These are phyloP conservation scores for Lerista edwardsae DNA, from an alignment of 2,797 vertebrate species.

Conservation along the genomic window DNA sequence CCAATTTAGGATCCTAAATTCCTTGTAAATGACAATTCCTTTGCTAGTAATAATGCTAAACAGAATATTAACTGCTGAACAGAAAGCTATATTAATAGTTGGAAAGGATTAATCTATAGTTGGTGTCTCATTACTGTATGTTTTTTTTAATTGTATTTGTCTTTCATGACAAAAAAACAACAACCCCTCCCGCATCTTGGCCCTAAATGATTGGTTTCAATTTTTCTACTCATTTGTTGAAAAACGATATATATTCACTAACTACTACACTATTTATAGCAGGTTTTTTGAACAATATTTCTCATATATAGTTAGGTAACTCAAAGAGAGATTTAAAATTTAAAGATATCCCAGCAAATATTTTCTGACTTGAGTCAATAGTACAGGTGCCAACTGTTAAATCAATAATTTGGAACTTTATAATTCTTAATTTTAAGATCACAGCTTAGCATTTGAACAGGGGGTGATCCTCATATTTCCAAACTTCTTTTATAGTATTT, in stretches of 20 bases:
- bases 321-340: slow-evolving; percentile 34
- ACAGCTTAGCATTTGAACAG: not conserved
- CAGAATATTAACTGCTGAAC: slow-evolving; percentile 56
- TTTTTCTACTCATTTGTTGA: slow-evolving; percentile 44
- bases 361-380: not conserved
- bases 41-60: slow-evolving; percentile 65
- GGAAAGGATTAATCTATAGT: slow-evolving; percentile 60
- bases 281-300: slow-evolving; percentile 39
- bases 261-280: too few species aligned
- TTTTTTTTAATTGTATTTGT: slow-evolving; percentile 62
- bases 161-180: slow-evolving; percentile 54
- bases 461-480: not conserved
- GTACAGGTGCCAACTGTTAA: not conserved
- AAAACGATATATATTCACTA: too few species aligned
- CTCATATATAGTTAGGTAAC: not conserved
- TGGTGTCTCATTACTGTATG: slow-evolving; percentile 61
- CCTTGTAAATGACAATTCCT: slow-evolving; percentile 56
- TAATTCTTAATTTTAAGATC: not conserved
- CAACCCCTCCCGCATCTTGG: too few species aligned
- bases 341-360: slow-evolving; percentile 39
- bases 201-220: slow-evolving; percentile 16
- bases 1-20: slow-evolving; percentile 61
- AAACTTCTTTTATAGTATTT: not conserved
- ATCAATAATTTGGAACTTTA: not conserved
- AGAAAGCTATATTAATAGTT: slow-evolving; percentile 62